Percentiles rank a stretch among this genome's conserved stretches.
Conservation (phyloP, 2,888 invertebrate genomes). For the Alloplasta piceator region DNA sequence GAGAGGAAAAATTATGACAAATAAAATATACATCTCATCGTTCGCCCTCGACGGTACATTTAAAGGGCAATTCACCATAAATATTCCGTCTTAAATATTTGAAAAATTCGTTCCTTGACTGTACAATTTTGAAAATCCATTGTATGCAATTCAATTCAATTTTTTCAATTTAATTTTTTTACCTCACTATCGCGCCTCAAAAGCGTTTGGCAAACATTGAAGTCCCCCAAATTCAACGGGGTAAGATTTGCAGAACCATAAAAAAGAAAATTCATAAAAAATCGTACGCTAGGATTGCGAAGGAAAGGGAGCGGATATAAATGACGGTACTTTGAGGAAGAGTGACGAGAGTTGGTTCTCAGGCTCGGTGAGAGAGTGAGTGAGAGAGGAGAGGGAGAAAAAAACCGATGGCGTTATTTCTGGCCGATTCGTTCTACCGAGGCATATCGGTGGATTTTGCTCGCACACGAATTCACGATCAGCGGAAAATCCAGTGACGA, state of each 20-base stretch:
- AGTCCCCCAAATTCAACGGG: too few relatives aligned
- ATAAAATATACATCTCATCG: conserved; percentile 7
- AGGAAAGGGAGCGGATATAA: not conserved
- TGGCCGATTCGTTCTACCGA: conserved; percentile 68
- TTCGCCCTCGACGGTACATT: not conserved
- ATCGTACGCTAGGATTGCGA: not conserved
- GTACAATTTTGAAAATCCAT: too few relatives aligned
- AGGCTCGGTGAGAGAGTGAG: conserved; percentile 31
- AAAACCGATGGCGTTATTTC: conserved; percentile 77
- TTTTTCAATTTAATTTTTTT: too few relatives aligned
- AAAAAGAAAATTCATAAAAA: not conserved
- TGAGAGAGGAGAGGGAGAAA: conserved; percentile 57
- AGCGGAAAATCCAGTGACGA: conserved; percentile 9
- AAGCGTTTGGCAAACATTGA: too few relatives aligned
- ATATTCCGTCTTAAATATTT: too few relatives aligned
- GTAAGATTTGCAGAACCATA: too few relatives aligned
- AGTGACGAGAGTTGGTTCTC: not conserved
- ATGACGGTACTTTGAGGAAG: not conserved
- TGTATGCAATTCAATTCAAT: too few relatives aligned
- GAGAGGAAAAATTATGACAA: conserved; percentile 15
- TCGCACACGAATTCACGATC: conserved; percentile 40
- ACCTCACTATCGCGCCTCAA: too few relatives aligned
- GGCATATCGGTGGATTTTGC: conserved; percentile 56
- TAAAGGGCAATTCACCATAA: too few relatives aligned
- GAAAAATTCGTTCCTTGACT: too few relatives aligned